A percentile compares a stretch with the other conserved stretches of the same genome.
Evolutionary conservation across 2,888 invertebrate genomes (phyloP).

Genomic region (Timema podura): DNA sequence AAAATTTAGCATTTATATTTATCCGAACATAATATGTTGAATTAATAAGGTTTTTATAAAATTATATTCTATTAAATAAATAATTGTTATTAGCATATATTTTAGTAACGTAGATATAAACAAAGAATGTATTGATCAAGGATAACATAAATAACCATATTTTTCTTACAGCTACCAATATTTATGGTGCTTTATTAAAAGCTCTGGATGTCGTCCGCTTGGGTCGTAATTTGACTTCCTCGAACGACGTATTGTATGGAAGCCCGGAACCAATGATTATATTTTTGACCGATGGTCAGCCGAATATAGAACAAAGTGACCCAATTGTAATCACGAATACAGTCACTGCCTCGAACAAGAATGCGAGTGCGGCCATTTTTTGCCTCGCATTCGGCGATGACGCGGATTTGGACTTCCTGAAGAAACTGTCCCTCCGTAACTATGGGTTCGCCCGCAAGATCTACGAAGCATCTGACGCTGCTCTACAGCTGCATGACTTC

Average conservation of each 20-base stretch:
- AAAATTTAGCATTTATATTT: too few relatives aligned
- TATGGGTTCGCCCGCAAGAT: slow-evolving; percentile 65
- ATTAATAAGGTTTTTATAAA: too few relatives aligned
- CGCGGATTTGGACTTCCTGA: slow-evolving; percentile 62
- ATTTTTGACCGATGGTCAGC: slow-evolving; percentile 64
- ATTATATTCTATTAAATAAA: too few relatives aligned
- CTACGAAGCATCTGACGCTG: slow-evolving; percentile 67
- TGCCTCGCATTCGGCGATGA: slow-evolving; percentile 68
- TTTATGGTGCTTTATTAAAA: slow-evolving; percentile 57
- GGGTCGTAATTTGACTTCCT: slow-evolving; percentile 22
- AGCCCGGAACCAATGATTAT: slow-evolving; percentile 57
- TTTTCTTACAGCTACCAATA: slow-evolving; percentile 58
- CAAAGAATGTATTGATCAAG: too few relatives aligned
- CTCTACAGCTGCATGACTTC: slow-evolving; percentile 61
- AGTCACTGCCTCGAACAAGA: slow-evolving; percentile 9
- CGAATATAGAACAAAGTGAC: slow-evolving; percentile 56
- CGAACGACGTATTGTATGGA: too few relatives aligned
- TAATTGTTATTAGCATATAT: too few relatives aligned
- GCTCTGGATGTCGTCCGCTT: slow-evolving; percentile 50
- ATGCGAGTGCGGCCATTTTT: slow-evolving; percentile 49
- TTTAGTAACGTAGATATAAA: too few relatives aligned
- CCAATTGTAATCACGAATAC: slow-evolving; percentile 49
- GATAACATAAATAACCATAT: too few relatives aligned
- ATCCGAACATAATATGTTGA: too few relatives aligned
- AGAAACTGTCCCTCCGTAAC: slow-evolving; percentile 61